Conservation (phyloP, 1,140 invertebrate species). For the Rhyzopertha dominica region DNA sequence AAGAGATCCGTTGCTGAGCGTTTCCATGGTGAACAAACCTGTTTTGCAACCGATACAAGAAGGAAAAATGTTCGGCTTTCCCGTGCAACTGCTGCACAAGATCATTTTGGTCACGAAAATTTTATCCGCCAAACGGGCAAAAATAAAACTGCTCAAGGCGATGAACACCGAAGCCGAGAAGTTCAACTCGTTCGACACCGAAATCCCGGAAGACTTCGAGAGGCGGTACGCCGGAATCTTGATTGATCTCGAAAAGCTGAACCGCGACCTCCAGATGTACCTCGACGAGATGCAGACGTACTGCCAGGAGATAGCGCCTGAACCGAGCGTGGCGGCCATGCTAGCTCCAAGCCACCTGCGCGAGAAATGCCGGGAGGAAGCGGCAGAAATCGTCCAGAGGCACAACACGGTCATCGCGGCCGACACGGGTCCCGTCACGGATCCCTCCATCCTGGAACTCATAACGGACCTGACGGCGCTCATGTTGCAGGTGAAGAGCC, state of each 20-base stretch:
- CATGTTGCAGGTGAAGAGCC: constrained; percentile 87
- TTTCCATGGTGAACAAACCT: constrained; percentile 44
- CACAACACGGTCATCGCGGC: constrained; percentile 59
- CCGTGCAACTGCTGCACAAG: constrained; percentile 76
- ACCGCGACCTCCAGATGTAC: constrained; percentile 80
- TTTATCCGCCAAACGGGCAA: constrained; percentile 73
- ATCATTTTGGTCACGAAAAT: constrained; percentile 87
- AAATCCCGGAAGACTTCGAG: constrained; percentile 80
- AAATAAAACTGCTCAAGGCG: constrained; percentile 73
- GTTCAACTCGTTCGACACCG: constrained; percentile 71
- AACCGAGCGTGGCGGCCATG: constrained; percentile 81
- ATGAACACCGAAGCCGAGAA: constrained; percentile 92
- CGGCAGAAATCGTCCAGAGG: constrained; percentile 71
- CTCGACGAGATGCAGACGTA: constrained; percentile 79
- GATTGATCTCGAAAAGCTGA: constrained; percentile 88
- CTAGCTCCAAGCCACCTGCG: constrained; percentile 80
- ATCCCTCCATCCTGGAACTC: constrained; percentile 63
- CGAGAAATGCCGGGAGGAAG: constrained; percentile 82
- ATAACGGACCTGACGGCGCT: constrained; percentile 86
- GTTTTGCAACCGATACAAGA: constrained; percentile 41
- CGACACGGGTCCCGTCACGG: constrained; percentile 49
- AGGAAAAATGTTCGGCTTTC: constrained; percentile 73
- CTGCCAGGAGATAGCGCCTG: constrained; percentile 83
- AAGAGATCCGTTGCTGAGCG: constrained; percentile 53
- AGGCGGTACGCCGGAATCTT: constrained; percentile 83